phyloP scores from a whole-genome alignment of 2,888 invertebrate species.

The Cremastinae sp. region DNA sequence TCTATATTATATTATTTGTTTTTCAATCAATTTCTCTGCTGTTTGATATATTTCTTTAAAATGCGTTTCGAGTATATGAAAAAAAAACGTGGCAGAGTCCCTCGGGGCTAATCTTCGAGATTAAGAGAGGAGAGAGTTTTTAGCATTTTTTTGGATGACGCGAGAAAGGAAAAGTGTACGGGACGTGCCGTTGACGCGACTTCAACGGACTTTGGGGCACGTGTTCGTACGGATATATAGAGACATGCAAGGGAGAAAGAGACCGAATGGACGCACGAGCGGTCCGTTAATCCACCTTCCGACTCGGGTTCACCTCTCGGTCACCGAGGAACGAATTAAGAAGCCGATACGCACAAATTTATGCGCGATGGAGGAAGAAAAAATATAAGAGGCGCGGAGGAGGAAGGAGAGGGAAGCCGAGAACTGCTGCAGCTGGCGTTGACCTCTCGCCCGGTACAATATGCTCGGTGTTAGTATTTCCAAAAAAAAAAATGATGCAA shows the following conservation, averaged over 20 bases:
- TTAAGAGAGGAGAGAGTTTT: background rate
- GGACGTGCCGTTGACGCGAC: slow-evolving; percentile 55
- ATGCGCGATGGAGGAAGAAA: background rate
- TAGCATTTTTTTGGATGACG: background rate
- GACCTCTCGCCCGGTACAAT: slow-evolving; percentile 60
- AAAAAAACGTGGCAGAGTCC: slow-evolving; percentile 20
- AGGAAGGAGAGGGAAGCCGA: slow-evolving; percentile 68
- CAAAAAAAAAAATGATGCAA: slow-evolving; percentile 42
- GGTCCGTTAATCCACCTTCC: slow-evolving; percentile 39
- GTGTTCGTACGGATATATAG: slow-evolving; percentile 68
- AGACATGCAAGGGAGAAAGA: background rate
- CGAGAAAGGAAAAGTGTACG: slow-evolving; percentile 30
- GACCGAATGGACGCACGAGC: slow-evolving; percentile 21
- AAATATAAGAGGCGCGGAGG: slow-evolving; percentile 20
- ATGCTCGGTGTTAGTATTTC: slow-evolving; percentile 50
- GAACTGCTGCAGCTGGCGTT: slow-evolving; percentile 77
- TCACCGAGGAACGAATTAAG: slow-evolving; percentile 58
- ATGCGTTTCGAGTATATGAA: background rate
- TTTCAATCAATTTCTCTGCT: too few species aligned
- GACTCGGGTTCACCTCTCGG: slow-evolving; percentile 37
- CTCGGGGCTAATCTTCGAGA: slow-evolving; percentile 11
- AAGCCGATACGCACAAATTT: slow-evolving; percentile 13
- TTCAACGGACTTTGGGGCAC: slow-evolving; percentile 74
- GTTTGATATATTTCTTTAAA: too few species aligned
- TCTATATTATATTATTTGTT: too few species aligned